A percentile compares a stretch with the other conserved stretches of the same genome.
These are phyloP conservation scores for Menidia beryllina DNA, from an alignment of 2,113 vertebrate species.

Conservation along the genomic window DNA sequence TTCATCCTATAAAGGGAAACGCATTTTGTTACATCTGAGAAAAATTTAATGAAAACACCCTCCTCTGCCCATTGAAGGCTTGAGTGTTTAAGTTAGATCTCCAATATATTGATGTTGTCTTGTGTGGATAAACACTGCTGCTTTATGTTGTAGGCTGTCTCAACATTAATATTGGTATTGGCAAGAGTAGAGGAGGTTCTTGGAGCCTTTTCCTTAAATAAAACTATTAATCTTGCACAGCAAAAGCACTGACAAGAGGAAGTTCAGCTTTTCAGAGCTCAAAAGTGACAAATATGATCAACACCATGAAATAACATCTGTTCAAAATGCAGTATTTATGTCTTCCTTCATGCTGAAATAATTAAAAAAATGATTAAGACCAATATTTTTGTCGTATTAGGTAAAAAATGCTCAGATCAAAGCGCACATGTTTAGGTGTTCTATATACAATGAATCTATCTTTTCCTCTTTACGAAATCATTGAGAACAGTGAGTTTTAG, in stretches of 20 bases:
- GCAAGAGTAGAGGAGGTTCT: neutral
- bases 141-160: neutral
- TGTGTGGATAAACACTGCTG: neutral
- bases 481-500: no score
- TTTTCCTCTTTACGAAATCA: no score
- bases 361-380: neutral
- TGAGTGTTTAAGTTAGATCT: conserved; percentile 1
- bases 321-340: neutral
- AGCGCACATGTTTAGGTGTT: no score
- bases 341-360: neutral
- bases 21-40: neutral
- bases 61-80: neutral
- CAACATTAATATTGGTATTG: neutral
- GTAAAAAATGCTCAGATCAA: no score
- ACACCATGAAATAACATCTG: neutral
- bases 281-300: neutral
- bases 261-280: neutral
- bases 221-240: neutral
- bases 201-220: neutral
- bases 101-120: neutral
- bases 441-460: no score
- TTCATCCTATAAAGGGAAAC: neutral
- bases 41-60: neutral
- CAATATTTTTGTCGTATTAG: no score
- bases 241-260: neutral